These are phyloP conservation scores for Rhynchophorus ferrugineus DNA, from an alignment of 1,140 invertebrate genomes.

Conservation along the genomic window DNA sequence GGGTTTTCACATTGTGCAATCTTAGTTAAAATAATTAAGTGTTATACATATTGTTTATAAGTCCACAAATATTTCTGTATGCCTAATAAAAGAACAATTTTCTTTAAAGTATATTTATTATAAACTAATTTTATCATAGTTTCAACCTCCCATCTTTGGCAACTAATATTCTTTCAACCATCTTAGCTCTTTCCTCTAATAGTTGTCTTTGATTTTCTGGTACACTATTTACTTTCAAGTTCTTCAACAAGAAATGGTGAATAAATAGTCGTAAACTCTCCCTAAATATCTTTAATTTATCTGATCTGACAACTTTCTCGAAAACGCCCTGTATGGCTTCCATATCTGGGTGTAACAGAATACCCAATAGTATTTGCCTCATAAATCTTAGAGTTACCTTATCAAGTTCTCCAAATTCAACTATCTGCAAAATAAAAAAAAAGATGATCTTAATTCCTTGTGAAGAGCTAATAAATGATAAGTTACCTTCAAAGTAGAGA, in stretches of 20 bases:
- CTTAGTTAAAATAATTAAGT: too few species aligned
- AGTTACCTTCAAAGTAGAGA: slow-evolving; percentile 80
- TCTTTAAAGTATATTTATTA: too few species aligned
- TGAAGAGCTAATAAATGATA: background rate
- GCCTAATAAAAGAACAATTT: too few species aligned
- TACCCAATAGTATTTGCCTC: slow-evolving; percentile 59
- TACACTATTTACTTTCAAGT: slow-evolving; percentile 45
- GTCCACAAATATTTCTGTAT: too few species aligned
- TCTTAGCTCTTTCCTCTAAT: slow-evolving; percentile 46
- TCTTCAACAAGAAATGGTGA: slow-evolving; percentile 67
- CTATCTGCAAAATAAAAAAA: slow-evolving; percentile 48
- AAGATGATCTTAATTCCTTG: background rate
- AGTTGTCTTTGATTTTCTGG: slow-evolving; percentile 45
- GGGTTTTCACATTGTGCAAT: too few species aligned
- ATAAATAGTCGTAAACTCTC: slow-evolving; percentile 73
- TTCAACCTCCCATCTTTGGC: slow-evolving; percentile 11
- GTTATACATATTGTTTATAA: too few species aligned
- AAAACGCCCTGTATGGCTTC: slow-evolving; percentile 58
- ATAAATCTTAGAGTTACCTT: slow-evolving; percentile 62
- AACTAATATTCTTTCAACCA: slow-evolving; percentile 50
- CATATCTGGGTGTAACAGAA: slow-evolving; percentile 56
- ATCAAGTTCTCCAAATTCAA: slow-evolving; percentile 74
- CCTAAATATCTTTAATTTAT: slow-evolving; percentile 62
- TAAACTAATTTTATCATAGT: too few species aligned
- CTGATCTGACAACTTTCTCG: slow-evolving; percentile 52